phyloP scores from a whole-genome alignment of 2,113 vertebrate species.

The Serinus canaria region DNA sequence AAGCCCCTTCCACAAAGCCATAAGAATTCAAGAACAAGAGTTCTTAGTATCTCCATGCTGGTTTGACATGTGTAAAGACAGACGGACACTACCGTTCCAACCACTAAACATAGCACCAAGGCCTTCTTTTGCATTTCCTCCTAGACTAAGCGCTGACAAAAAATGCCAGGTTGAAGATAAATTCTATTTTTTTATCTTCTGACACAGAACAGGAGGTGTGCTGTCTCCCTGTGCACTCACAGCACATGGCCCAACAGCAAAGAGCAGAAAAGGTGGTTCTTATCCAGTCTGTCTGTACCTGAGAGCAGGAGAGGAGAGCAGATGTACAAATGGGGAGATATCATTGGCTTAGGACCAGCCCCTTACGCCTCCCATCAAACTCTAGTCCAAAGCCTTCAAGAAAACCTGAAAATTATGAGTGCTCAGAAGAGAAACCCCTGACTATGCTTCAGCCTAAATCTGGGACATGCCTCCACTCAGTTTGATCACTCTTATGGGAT shows the following conservation, averaged over 20 bases:
- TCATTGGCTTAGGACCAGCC: neutral
- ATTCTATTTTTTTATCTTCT: neutral
- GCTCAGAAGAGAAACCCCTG: neutral
- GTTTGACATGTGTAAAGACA: neutral
- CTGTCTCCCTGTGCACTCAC: neutral
- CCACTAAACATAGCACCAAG: neutral
- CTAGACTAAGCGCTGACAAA: neutral
- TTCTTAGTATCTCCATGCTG: neutral
- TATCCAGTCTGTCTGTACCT: neutral
- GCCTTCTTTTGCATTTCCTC: neutral
- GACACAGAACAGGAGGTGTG: neutral
- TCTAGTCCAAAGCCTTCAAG: neutral
- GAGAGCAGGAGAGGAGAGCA: neutral
- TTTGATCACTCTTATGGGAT: conserved; percentile 28
- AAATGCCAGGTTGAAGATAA: neutral
- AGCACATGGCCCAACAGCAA: neutral
- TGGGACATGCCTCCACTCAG: neutral
- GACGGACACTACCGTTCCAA: neutral
- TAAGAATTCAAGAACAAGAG: neutral
- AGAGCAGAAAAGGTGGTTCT: neutral
- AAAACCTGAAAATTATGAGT: neutral
- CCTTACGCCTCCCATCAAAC: neutral
- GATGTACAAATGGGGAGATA: neutral
- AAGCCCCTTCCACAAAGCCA: neutral
- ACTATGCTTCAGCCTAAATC: conserved; percentile 2